Evolutionary conservation across 2,888 invertebrate genomes (phyloP).

Genomic region (Gandaritis pyraliata): DNA sequence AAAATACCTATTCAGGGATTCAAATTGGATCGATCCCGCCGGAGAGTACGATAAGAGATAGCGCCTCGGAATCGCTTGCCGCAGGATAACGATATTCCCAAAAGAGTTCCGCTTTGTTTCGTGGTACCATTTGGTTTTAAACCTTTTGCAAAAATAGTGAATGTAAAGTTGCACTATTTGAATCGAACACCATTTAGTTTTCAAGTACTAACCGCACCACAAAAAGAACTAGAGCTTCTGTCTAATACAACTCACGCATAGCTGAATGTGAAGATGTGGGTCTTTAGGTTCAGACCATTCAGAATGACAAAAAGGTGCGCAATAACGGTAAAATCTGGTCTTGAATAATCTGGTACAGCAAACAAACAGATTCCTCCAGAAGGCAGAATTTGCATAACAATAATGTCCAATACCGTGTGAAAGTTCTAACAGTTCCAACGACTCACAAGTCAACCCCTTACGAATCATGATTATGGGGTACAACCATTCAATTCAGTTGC

Average conservation of each 20-base stretch:
- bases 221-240: too few relatives aligned
- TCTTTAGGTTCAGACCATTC: neutral
- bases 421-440: conserved; percentile 61
- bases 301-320: conserved; percentile 24
- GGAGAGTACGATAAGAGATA: conserved; percentile 43
- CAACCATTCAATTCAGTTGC: conserved; percentile 74
- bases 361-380: conserved; percentile 39
- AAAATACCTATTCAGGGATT: conserved; percentile 38
- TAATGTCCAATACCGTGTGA: conserved; percentile 67
- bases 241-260: neutral
- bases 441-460: conserved; percentile 61
- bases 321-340: conserved; percentile 49
- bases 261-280: neutral
- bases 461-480: conserved; percentile 66
- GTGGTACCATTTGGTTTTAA: conserved; percentile 34
- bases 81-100: conserved; percentile 42
- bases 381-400: conserved; percentile 63
- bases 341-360: conserved; percentile 36
- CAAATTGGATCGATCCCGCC: conserved; percentile 40
- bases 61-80: conserved; percentile 41
- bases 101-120: conserved; percentile 42
- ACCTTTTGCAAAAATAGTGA: conserved; percentile 25
- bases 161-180: conserved; percentile 14
- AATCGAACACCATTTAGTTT: conserved; percentile 10
- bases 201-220: neutral